Evolutionary conservation across 2,113 vertebrate species (phyloP), one percentile per base, ranked within the genome.

Genomic region (Acrocephalus arundinaceus): DNA sequence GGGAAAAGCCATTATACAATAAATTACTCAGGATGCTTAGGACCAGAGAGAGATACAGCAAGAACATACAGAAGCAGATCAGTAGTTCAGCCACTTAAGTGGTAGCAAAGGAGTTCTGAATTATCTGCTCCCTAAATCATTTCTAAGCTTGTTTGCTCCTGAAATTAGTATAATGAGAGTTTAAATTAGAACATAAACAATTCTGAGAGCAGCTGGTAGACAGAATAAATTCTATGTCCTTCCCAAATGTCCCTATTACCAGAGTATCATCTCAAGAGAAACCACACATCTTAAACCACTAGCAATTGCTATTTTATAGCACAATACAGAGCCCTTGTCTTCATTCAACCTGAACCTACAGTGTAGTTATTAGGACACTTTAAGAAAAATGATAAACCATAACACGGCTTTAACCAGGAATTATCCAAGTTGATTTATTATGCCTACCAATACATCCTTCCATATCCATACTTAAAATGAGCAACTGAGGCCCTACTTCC

Each of bases 401-500:
- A 46, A 18, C 8, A 11, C 18, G 7, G 3, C 13, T 68, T 71
- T 87, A 88, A 30, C 9, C 11, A 24, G 14, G 6, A 6, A 1
- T 8, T 67, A n/a, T 25, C 7, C 15, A 68, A 30, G 6, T 10
- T 35, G 12, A 11, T 55, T 24, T n/a, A 10, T 55, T 21, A 39
- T 21, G 41, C 16, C 41, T 58, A 43, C 19, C 7, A 9, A 7
- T 21, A 25, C 3, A 18, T 55, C 4, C 9, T 68, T 82, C 52
- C 5, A 10, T 9, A 31, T 5, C 1, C 7, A 5, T 43, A 25
- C 15, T 12, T 52, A 48, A 82, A 90, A 72, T 6, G 4, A 43
- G 27, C 9, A 1, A 48, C 4, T 1, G 8, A 62, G 13, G 3
- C 11, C 10, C 11, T 65, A 1, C 3, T 25, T 43, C 23, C 13